Evolutionary conservation across 2,888 invertebrate species (phyloP), one percentile per base, ranked within the genome.

Genomic region (Papilio elwesi): DNA sequence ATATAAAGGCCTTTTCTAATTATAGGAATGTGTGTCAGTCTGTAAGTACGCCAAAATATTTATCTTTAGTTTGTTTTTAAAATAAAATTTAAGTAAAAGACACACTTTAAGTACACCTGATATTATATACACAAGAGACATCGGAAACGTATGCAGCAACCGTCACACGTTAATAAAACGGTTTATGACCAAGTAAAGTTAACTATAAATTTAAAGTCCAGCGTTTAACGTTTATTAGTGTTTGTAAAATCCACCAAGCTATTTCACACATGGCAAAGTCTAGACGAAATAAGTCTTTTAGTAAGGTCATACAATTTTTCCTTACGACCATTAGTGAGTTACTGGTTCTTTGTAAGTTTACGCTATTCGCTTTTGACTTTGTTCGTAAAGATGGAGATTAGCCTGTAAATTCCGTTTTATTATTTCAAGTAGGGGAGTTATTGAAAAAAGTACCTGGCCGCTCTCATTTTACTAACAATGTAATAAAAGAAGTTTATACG

Each of bases 191-290:
- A 75, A 86, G 88, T 91, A 88, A 90, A 89, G 88, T 83, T 81
- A 79, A 85, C 89, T 89, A 90, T 93, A 92, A 92, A 89, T 92
- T 92, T 92, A 91, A 92, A 85, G 85, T 79, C 80, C 83, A 83
- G 85, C 90, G 87, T 88, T 92, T 90, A 90, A 89, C 85, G 87
- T 92, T 92, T 93, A 92, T 91, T 92, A 90, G 91, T 86, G 85
- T 83, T 82, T 85, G 86, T 85, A 87, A 87, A 85, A 87, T 90
- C 86, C 87, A 80, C 86, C 88, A 90, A 89, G 92, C 89, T 89
- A 90, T 92, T 90, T 88, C 90, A 89, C 90, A 90, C 90, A 87
- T 84, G 89, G 85, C 85, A 77, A 85, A 83, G 92, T 92, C 93
- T 93, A 93, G 92, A 92, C 93, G 84, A 76, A 84, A 87, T 81